Evolutionary conservation across 2,113 vertebrate genomes (phyloP), one percentile per base, ranked within the genome.

Genomic region (Phrynosoma blainvillii): DNA sequence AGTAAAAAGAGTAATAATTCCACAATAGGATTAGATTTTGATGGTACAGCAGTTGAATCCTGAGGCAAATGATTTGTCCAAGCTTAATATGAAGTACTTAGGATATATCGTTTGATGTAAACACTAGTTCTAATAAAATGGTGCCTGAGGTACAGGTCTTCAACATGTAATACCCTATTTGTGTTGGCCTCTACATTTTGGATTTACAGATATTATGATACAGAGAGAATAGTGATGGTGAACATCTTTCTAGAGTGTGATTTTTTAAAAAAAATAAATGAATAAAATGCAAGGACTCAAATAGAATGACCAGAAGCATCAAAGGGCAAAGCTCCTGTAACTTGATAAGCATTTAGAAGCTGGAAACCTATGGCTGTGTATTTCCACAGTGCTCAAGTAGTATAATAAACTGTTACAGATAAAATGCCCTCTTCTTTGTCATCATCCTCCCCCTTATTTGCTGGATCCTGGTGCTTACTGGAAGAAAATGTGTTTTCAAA

Each of bases 21-120:
- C 98, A 97, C 97, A 97, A 97, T 97, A 97, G 97, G 98, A 98
- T 98, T 98, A 97, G 96, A 96, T 98, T 98, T 98, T 98, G 98
- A 97, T 97, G 98, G 97, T 97, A 98, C 97, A 98, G 96, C 97
- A 98, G 97, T 97, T 97, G 97, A 98, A 98, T 99, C 98, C 98
- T 97, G 97, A 98, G 98, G 98, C 98, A 99, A 99, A 99, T 98
- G 97, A 98, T 99, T 99, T 98, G 98, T 98, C 98, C 98, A 98
- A 98, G 98, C 98, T 98, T 98, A 98, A 98, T 98, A 98, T 98
- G 98, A 98, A 98, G 97, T 98, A 98, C 98, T 98, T 98, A 98
- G 97, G 97, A 98, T 98, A 97, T 97, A 98, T 98, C 98, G 97
- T 98, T 97, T 98, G 98, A 98, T 98, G 98, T 98, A 98, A 99